Conservation (phyloP, 1,140 invertebrate species). For the Drosophila auraria region DNA sequence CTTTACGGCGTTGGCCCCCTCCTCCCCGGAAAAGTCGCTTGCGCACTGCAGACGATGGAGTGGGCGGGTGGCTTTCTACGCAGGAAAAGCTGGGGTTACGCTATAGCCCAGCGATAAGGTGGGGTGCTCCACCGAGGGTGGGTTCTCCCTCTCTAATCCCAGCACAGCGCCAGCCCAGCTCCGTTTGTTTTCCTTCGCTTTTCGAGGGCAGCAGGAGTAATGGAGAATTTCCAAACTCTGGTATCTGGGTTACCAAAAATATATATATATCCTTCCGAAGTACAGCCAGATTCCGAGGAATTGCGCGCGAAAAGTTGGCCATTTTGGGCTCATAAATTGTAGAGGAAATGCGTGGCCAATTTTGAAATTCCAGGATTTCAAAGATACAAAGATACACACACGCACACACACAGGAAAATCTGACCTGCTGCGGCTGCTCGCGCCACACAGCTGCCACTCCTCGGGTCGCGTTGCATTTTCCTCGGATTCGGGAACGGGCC, state of each 20-base stretch:
- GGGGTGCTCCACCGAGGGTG: constrained; percentile 16
- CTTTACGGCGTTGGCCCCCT: constrained; percentile 14
- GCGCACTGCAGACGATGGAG: constrained; percentile 28
- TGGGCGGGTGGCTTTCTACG: constrained; percentile 9
- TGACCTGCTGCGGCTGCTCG: constrained; percentile 68
- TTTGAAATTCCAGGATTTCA: constrained; percentile 31
- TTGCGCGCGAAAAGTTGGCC: constrained; percentile 55
- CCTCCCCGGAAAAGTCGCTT: constrained; percentile 44
- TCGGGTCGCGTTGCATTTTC: constrained; percentile 43
- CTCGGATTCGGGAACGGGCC: constrained; percentile 59
- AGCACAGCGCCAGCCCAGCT: background rate
- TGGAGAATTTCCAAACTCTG: constrained; percentile 15
- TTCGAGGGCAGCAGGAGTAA: constrained; percentile 13
- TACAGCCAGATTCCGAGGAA: constrained; percentile 39
- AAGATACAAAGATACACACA: constrained; percentile 18
- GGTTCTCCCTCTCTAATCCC: constrained; percentile 29
- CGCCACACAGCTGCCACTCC: constrained; percentile 57
- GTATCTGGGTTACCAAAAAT: constrained; percentile 36
- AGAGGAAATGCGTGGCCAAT: constrained; percentile 25
- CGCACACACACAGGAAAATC: constrained; percentile 25
- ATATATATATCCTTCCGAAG: background rate
- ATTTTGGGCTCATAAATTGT: constrained; percentile 48
- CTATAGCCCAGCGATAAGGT: constrained; percentile 41
- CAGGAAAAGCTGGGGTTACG: constrained; percentile 36
- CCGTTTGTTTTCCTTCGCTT: constrained; percentile 15